phyloP scores from a whole-genome alignment of 2,797 vertebrate genomes.

The Craterocephalus amniculus region DNA sequence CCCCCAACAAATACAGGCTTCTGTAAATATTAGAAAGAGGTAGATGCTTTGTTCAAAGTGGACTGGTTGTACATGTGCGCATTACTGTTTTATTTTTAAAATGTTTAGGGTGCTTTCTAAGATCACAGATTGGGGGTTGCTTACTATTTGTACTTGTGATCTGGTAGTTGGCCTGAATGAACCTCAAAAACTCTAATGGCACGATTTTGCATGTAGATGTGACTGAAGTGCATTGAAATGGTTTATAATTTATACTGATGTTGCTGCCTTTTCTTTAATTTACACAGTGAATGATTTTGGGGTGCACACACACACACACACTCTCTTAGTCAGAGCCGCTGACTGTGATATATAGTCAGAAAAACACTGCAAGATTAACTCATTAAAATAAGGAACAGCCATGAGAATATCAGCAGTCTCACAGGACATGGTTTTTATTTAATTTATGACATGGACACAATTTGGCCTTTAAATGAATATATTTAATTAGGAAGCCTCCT shows the following conservation, averaged over 20 bases:
- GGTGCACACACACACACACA: constrained; percentile 11
- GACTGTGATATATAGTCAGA: constrained; percentile 18
- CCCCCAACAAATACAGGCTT: constrained; percentile 37
- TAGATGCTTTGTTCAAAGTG: constrained; percentile 12
- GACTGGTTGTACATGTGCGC: background rate
- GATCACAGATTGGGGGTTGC: background rate
- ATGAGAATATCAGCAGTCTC: background rate
- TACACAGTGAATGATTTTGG: constrained; percentile 43
- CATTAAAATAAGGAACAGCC: background rate
- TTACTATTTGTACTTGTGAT: constrained; percentile 23
- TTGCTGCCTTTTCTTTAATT: constrained; percentile 43
- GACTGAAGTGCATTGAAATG: constrained; percentile 21
- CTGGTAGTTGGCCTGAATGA: constrained; percentile 33
- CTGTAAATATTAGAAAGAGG: constrained; percentile 34
- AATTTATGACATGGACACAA: background rate
- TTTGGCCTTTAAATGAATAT: background rate
- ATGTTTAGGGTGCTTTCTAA: background rate
- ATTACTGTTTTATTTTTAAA: background rate
- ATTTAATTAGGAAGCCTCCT: background rate
- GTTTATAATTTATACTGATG: constrained; percentile 41
- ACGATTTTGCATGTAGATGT: constrained; percentile 9
- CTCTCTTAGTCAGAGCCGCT: background rate
- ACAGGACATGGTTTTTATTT: background rate
- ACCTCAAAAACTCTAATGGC: background rate
- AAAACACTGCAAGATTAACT: constrained; percentile 3